Base-by-base conservation (phyloP, 2,113 vertebrate species). In the Myocastor coypus region DNA sequence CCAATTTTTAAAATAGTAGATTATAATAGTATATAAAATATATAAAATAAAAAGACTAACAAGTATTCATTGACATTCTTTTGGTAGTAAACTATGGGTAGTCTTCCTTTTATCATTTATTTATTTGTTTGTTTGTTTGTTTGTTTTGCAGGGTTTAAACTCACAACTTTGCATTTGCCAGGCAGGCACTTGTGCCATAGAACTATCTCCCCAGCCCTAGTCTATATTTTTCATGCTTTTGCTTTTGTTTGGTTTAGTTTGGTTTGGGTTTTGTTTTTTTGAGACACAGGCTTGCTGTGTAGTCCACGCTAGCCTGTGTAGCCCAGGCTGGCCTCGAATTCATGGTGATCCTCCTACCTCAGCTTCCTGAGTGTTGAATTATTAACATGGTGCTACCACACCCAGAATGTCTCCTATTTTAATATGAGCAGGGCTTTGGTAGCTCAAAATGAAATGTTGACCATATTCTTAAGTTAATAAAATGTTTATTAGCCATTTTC, bases 401-500 rank as follows among this genome's bases (percentile, higher is more conserved):
- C 46, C 42, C 46, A 52, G 75, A 78, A 52, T 50, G 17, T 78
- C 5, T 82, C 50, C 57, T n/a, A 34, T 82, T 77, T 90, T 86
- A 83, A 26, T 86, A 89, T 82, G 34, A 87, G 37, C 46, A 66
- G n/a, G 42, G 91, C 87, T 93, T 71, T 84, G 26, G 71, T 91
- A 26, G 19, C 57, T 87, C 78, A 83, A 92, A 92, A 71, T 20
- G 17, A 71, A n/a, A 46, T 83, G 37, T 66, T 88, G 55, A 57
- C 8, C 3, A 6, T 88, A 88, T 75, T 87, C 30, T 77, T 84
- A 24, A 78, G n/a, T 63, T 89, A 88, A 88, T 59, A 59, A 95
- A 81, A 22, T 96, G 37, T 92, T 90, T 91, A 69, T 32, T 90
- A 89, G 40, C n/a, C 57, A 94, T 63, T 59, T 37, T 71, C 83